Evolutionary conservation across 2,888 invertebrate species (phyloP), one percentile per base, ranked within the genome.

Genomic region (Parapristionchus giblindavisi): DNA sequence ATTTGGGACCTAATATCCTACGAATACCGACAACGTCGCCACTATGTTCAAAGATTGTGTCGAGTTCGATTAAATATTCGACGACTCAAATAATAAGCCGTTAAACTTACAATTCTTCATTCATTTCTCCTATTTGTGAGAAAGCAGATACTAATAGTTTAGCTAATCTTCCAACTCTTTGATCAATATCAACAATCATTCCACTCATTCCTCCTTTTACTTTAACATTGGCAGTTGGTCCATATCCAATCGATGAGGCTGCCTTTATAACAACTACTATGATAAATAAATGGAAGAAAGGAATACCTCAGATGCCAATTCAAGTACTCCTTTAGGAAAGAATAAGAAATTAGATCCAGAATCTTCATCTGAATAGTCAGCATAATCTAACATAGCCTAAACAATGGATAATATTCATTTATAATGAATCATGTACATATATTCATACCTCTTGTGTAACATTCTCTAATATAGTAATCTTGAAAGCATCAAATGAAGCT

Each of bases 391-490:
- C 40, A 56, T 38, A 1, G 43, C 58, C 71, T 71, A n/a, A 24
- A 38, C 14, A 71, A 21, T 8, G 29, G 5, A 65, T 40, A 11
- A 40, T 65, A n/a, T 21, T 14, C 2, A 34, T 11, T 34, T 29
- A 6, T 8, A 60, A 6, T 60, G 60, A 60, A 65, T 8, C n/a
- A 27, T 52, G 3, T 34, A 34, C 70, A 32, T n/a, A 21, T 32
- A 27, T 8, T 5, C 70, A 17, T 8, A 71, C 71, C 71, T 71
- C 58, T 27, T 58, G 40, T 38, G 56, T 56, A 6, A 71, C 58
- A 52, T 98, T 97, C 86, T 97, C 96, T 0, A 96, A 95, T 90
- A 99, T 98, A 71, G 97, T 92, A 83, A 98, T 91, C 88, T 97
- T 95, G 43, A 96, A 91, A 0, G 95, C 95, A 70, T 93, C 89